phyloP scores from a whole-genome alignment of 53 echinoderm and acorn worm genomes.

The Temnopleurus reevesii region DNA sequence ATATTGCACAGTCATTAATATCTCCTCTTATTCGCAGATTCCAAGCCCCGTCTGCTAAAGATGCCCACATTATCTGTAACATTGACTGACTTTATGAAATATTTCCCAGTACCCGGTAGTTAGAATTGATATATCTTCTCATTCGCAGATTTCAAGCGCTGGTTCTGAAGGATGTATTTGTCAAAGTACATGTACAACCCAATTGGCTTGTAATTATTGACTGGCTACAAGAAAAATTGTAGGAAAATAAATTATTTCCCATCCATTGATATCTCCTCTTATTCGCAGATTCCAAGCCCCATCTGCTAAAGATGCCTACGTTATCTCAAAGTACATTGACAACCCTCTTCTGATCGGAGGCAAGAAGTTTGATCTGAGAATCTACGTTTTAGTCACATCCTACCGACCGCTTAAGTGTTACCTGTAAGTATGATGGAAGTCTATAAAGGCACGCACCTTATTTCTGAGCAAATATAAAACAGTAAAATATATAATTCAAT shows the following conservation, averaged over 20 bases:
- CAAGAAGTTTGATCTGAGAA: conserved; percentile 97
- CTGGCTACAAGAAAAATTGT: conserved; percentile 91
- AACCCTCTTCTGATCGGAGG: conserved; percentile 98
- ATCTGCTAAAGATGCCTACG: conserved; percentile 90
- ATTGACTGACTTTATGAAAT: too few relatives aligned
- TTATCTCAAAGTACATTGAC: conserved; percentile 92
- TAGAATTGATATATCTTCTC: too few relatives aligned
- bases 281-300: conserved; percentile 82
- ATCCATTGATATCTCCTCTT: too few relatives aligned
- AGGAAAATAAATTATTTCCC: too few relatives aligned
- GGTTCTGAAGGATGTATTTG: conserved; percentile 77
- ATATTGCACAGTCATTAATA: too few relatives aligned
- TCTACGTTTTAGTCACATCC: conserved; percentile 92
- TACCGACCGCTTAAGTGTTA: conserved; percentile 95
- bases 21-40: too few relatives aligned
- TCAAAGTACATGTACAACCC: conserved; percentile 89
- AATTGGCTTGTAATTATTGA: too few relatives aligned
- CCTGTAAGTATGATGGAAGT: conserved; percentile 71
- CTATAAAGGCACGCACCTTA: too few relatives aligned
- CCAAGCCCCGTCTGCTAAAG: conserved; percentile 80
- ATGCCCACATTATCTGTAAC: conserved; percentile 79
- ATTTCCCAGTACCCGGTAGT: too few relatives aligned
- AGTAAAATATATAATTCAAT: too few relatives aligned
- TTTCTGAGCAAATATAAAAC: too few relatives aligned
- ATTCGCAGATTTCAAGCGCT: conserved; percentile 75